Percentiles rank a stretch among this genome's conserved stretches.
Evolutionary conservation across 1,140 invertebrate species (phyloP).

Genomic region (Portunus trituberculatus): DNA sequence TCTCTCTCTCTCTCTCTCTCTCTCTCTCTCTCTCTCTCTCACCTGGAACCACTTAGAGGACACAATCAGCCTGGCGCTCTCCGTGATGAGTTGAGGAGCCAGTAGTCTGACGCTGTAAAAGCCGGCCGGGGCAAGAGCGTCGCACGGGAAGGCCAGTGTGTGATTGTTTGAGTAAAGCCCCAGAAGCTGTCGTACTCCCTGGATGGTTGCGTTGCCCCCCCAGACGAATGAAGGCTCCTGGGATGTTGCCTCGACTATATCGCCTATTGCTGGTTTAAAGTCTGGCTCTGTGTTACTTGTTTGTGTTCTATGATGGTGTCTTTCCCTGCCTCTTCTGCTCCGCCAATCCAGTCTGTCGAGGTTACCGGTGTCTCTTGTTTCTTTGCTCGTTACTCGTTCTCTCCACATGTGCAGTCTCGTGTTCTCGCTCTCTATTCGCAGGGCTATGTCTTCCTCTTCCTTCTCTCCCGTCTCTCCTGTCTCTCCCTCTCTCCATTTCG

Average conservation of each 20-base stretch:
- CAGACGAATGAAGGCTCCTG: background rate
- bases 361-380: background rate
- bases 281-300: background rate
- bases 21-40: slow-evolving; percentile 50
- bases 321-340: background rate
- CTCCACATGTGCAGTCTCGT: background rate
- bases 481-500: background rate
- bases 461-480: background rate
- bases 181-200: background rate
- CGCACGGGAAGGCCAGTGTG: slow-evolving; percentile 27
- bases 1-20: slow-evolving; percentile 36
- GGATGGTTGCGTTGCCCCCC: slow-evolving; percentile 37
- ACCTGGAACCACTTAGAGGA: slow-evolving; percentile 52
- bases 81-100: background rate
- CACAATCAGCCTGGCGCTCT: slow-evolving; percentile 13
- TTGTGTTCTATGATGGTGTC: background rate
- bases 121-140: slow-evolving; percentile 37
- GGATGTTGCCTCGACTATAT: background rate
- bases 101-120: slow-evolving; percentile 44
- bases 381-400: background rate
- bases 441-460: background rate
- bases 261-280: background rate
- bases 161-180: background rate
- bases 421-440: background rate
- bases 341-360: background rate